These are phyloP conservation scores for Pherbina coryleti DNA, from an alignment of 2,888 invertebrate genomes.

Conservation along the genomic window DNA sequence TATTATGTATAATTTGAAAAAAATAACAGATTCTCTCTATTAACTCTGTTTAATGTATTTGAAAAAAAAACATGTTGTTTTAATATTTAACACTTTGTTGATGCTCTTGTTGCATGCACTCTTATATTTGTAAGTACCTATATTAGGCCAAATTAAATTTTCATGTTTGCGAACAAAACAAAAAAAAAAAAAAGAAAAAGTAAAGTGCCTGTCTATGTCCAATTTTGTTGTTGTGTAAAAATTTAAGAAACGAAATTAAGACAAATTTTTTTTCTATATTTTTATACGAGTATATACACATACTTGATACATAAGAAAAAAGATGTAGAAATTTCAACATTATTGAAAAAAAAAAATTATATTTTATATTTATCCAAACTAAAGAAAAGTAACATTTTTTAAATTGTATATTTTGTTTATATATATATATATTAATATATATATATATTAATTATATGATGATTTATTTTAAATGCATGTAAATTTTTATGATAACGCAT, in stretches of 20 bases:
- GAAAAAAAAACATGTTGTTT: neutral
- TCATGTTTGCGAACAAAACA: neutral
- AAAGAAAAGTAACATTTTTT: conserved; percentile 11
- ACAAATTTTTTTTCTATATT: conserved; percentile 15
- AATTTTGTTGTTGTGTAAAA: conserved; percentile 20
- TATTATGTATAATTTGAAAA: neutral
- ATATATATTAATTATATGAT: conserved; percentile 15
- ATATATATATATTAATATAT: conserved; percentile 22
- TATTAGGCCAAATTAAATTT: neutral
- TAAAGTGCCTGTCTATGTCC: conserved; percentile 31
- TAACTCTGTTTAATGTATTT: neutral
- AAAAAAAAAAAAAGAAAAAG: neutral
- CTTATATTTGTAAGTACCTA: neutral
- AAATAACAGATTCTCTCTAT: neutral
- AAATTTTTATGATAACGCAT: conserved; percentile 27
- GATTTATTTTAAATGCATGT: conserved; percentile 33
- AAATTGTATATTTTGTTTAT: conserved; percentile 39
- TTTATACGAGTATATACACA: neutral
- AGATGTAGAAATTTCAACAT: conserved; percentile 6
- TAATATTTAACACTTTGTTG: neutral
- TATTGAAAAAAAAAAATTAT: neutral
- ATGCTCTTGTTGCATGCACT: neutral
- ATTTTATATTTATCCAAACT: neutral
- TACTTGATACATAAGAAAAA: neutral
- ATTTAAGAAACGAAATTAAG: conserved; percentile 6